Conservation (phyloP, 2,888 invertebrate genomes). For the Lissocephala sabroskyi region DNA sequence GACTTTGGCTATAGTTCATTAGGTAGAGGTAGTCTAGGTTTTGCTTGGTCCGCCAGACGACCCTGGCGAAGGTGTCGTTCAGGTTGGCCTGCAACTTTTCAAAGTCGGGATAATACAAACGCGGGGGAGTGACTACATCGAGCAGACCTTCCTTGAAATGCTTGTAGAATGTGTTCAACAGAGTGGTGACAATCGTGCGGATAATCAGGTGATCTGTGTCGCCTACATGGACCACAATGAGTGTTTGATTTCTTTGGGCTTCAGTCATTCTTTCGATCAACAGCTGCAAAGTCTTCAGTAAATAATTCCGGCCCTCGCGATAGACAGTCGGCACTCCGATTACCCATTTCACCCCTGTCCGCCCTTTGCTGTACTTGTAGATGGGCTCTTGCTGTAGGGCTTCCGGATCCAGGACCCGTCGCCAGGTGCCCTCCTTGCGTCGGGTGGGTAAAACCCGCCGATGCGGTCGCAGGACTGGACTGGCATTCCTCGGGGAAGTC, state of each 20-base stretch:
- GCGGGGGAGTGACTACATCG: conserved; percentile 36
- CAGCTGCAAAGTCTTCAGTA: conserved; percentile 11
- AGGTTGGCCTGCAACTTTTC: conserved; percentile 12
- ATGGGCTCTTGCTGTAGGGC: too few relatives aligned
- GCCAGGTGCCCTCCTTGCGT: too few relatives aligned
- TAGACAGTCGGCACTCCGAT: conserved; percentile 38
- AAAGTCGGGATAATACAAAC: conserved; percentile 31
- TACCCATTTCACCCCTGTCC: conserved; percentile 24
- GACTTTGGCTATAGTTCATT: conserved; percentile 33
- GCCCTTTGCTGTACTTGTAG: conserved; percentile 8
- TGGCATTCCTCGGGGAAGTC: too few relatives aligned
- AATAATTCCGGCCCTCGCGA: conserved; percentile 6
- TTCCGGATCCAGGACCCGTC: too few relatives aligned
- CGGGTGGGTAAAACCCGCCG: too few relatives aligned
- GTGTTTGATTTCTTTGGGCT: conserved; percentile 2
- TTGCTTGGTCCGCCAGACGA: conserved; percentile 36
- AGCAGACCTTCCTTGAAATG: conserved; percentile 30
- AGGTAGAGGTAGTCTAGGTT: conserved; percentile 39
- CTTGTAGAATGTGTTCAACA: conserved; percentile 4
- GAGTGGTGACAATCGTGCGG: neutral
- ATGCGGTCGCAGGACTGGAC: too few relatives aligned
- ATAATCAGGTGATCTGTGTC: conserved; percentile 11
- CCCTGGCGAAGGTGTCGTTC: conserved; percentile 12
- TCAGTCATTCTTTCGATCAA: conserved; percentile 20
- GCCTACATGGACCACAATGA: conserved; percentile 37